Evolutionary conservation across 2,113 vertebrate genomes (phyloP), one percentile per base, ranked within the genome.

Genomic region (Oxyura jamaicensis): DNA sequence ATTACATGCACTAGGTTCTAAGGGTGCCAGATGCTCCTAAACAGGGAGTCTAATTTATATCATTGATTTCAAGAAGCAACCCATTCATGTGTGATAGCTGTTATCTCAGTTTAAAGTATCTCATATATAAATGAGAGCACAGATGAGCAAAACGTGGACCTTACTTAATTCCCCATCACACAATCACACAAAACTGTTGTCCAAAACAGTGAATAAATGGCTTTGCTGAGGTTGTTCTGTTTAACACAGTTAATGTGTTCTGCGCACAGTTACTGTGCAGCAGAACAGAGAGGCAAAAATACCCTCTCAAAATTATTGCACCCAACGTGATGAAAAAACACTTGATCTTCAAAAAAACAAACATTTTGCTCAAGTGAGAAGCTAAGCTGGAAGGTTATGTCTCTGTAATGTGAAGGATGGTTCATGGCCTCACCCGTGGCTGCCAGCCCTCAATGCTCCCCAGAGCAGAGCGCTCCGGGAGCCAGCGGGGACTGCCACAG

Each of bases 1-100:
- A 96, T 98, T 97, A 98, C 88, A 94, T 86, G 95, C 97, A 97
- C 95, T 91, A 86, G 88, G 93, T 97, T 97, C 74, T 97, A 95
- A 97, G 96, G 94, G 96, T 97, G 91, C 97, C 98, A 98, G 98
- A 98, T 98, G 98, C 96, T 97, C 88, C 96, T 95, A 95, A 97
- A 92, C 88, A 97, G 94, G 95, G 90, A 97, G 92, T 93, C 93
- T 97, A 97, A 97, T 98, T 98, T 98, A 97, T 97, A 97, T 97
- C 46, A 95, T 95, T 97, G 97, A 97, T 96, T 98, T 97, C 94
- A 96, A 97, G 95, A 97, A 97, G 94, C 90, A 97, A 97, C 74
- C 74, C 95, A 98, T 95, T 97, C 96, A 97, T 96, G 97, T 95
- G 91, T 97, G 96, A 95, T 95, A 93, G 95, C 90, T 97, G 97